phyloP scores from a whole-genome alignment of 1,140 invertebrate species.

The Brachionus manjavacas region DNA sequence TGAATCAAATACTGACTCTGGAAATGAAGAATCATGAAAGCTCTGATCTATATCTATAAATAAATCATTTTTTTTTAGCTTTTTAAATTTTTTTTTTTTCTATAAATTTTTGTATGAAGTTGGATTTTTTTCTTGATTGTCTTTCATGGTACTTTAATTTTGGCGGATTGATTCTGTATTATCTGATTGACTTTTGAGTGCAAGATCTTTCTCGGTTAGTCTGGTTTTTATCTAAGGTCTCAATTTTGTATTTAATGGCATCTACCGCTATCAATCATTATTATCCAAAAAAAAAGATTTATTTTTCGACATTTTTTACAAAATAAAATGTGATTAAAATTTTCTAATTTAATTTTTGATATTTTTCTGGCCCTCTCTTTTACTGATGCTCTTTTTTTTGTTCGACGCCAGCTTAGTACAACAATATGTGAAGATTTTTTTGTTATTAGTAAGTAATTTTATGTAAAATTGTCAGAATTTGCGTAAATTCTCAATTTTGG shows the following conservation, averaged over 20 bases:
- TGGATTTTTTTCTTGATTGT: constrained; percentile 10
- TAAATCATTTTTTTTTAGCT: neutral
- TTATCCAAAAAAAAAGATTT: neutral
- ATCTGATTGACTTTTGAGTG: neutral
- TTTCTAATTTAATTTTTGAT: neutral
- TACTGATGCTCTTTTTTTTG: too few species aligned
- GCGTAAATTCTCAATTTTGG: too few species aligned
- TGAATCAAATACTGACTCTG: constrained; percentile 61
- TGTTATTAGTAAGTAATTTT: too few species aligned
- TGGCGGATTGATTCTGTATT: neutral
- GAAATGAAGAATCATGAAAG: constrained; percentile 51
- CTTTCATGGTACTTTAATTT: neutral
- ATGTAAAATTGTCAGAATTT: too few species aligned
- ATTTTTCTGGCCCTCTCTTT: neutral
- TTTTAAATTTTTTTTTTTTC: constrained; percentile 13
- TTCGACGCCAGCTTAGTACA: too few species aligned
- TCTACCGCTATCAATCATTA: neutral
- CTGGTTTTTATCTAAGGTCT: neutral
- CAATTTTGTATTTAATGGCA: neutral
- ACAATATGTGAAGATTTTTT: too few species aligned
- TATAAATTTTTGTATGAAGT: constrained; percentile 30
- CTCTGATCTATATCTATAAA: neutral
- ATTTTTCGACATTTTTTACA: neutral
- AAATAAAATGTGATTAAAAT: neutral
- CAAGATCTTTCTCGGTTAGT: neutral